Conservation (phyloP, 2,888 invertebrate genomes). For the Endomychus coccineus region DNA sequence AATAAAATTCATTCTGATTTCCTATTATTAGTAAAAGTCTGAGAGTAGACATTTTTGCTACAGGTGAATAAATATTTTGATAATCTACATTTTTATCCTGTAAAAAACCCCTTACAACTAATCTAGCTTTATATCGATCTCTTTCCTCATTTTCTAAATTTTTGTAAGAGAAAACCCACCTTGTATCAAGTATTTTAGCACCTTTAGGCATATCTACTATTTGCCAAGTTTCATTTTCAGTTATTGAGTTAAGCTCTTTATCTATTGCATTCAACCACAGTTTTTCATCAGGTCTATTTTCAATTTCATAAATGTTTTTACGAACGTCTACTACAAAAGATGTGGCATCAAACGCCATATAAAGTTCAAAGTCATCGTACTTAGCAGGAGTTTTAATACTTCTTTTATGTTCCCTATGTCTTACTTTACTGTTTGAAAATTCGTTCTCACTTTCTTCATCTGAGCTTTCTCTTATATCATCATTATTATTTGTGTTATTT, state of each 20-base stretch:
- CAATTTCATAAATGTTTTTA: conserved; percentile 10
- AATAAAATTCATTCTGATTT: conserved; percentile 6
- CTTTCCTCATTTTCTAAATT: conserved; percentile 3
- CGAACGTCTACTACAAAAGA: conserved; percentile 14
- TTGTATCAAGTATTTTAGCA: conserved; percentile 10
- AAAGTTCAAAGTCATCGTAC: conserved; percentile 14
- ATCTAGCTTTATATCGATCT: conserved; percentile 7
- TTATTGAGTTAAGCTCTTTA: conserved; percentile 15
- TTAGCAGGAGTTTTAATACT: conserved; percentile 8
- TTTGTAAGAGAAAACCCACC: conserved; percentile 11
- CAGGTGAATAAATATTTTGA: conserved; percentile 6
- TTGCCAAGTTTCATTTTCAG: conserved; percentile 13
- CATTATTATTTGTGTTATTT: conserved; percentile 2
- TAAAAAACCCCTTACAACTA: conserved; percentile 6
- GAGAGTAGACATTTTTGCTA: conserved; percentile 8
- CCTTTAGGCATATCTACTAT: conserved; percentile 8
- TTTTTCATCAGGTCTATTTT: conserved; percentile 7
- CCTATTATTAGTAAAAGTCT: conserved; percentile 4
- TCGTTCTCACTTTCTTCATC: conserved; percentile 7
- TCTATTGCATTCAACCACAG: conserved; percentile 13
- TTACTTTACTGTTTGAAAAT: conserved; percentile 2
- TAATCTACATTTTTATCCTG: conserved; percentile 6
- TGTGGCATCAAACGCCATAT: conserved; percentile 16
- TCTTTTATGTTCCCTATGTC: conserved; percentile 9
- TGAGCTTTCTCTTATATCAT: conserved; percentile 2